Percentiles rank a stretch among this genome's conserved stretches.
phyloP scores from a whole-genome alignment of 2,113 vertebrate genomes.

The Vanacampus margaritifer region DNA sequence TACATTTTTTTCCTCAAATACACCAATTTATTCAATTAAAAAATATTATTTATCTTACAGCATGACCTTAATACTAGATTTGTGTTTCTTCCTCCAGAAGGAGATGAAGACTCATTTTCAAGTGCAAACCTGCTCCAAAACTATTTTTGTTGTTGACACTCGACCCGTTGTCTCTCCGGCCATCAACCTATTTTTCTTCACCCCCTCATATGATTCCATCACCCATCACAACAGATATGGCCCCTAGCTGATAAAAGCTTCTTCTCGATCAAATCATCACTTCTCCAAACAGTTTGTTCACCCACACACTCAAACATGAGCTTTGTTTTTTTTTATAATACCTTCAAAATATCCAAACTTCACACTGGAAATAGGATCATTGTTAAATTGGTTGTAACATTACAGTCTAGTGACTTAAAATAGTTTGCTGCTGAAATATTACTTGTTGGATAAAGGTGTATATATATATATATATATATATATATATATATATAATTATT shows the following conservation, averaged over 20 bases:
- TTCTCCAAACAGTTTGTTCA: neutral
- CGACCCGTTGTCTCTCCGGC: constrained; percentile 22
- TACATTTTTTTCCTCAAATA: too few relatives aligned
- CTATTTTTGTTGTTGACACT: constrained; percentile 45
- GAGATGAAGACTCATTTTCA: neutral
- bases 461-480: too few relatives aligned
- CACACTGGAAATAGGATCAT: neutral
- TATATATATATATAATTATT: too few relatives aligned
- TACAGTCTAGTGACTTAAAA: neutral
- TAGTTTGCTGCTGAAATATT: too few relatives aligned
- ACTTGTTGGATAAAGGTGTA: too few relatives aligned
- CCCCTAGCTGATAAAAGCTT: constrained; percentile 55
- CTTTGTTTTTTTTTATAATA: too few relatives aligned
- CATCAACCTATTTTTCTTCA: constrained; percentile 21
- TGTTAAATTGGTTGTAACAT: neutral
- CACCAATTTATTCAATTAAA: too few relatives aligned
- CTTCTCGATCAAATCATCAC: constrained; percentile 48
- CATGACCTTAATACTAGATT: neutral
- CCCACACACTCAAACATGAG: constrained; percentile 23
- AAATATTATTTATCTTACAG: too few relatives aligned
- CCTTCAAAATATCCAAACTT: constrained; percentile 51
- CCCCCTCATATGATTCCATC: constrained; percentile 43
- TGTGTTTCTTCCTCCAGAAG: neutral
- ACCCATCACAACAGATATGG: constrained; percentile 61
- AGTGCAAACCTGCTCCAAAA: constrained; percentile 35